Evolutionary conservation across 1,140 invertebrate species (phyloP).

Genomic region (Anoplophora glabripennis): DNA sequence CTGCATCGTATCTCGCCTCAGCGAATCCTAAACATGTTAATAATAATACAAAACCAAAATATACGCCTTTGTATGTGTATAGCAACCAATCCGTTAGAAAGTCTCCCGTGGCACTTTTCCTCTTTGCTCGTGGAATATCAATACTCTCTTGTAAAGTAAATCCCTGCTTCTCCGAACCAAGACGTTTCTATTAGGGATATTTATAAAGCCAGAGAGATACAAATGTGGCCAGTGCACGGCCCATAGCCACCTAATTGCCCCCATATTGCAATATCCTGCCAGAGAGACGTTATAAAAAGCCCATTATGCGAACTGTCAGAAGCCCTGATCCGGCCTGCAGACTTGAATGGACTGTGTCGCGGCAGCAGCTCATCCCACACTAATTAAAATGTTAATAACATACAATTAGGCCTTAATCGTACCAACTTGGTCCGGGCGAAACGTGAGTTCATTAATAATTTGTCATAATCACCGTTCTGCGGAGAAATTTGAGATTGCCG

Average conservation of each 20-base stretch:
- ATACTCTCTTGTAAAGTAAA: background rate
- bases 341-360: background rate
- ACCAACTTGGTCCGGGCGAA: background rate
- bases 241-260: slow-evolving; percentile 22
- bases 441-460: slow-evolving; percentile 1
- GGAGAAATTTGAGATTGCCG: too few relatives aligned
- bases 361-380: background rate
- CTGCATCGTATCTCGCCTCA: too few relatives aligned
- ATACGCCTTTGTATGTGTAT: too few relatives aligned
- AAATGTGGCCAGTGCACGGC: slow-evolving; percentile 14
- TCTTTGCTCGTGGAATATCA: background rate
- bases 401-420: slow-evolving; percentile 3
- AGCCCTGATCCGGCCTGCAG: slow-evolving; percentile 4
- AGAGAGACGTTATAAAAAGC: slow-evolving; percentile 13
- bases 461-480: background rate
- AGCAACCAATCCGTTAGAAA: too few relatives aligned
- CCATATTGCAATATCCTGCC: slow-evolving; percentile 26
- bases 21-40: too few relatives aligned
- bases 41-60: too few relatives aligned
- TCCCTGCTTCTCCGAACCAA: background rate
- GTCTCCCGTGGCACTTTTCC: background rate
- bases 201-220: slow-evolving; percentile 6
- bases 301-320: slow-evolving; percentile 22
- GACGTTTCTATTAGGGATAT: slow-evolving; percentile 1
- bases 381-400: slow-evolving; percentile 13